These are phyloP conservation scores for Polyommatus icarus DNA, from an alignment of 2,888 invertebrate genomes.

Conservation along the genomic window DNA sequence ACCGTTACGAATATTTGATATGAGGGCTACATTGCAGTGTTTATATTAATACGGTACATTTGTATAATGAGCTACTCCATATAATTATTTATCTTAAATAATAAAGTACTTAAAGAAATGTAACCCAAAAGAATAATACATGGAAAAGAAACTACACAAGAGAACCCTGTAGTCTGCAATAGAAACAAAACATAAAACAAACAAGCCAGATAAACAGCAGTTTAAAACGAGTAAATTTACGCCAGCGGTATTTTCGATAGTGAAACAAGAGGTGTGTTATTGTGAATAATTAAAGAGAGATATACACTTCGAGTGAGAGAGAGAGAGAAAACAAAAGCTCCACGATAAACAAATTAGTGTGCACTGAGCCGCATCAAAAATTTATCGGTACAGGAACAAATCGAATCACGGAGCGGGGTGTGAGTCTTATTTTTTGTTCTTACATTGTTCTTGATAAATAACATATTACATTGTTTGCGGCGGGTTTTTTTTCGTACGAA, in stretches of 20 bases:
- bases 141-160: neutral
- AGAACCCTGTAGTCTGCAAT: neutral
- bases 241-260: constrained; percentile 37
- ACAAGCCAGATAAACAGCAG: constrained; percentile 3
- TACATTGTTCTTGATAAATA: constrained; percentile 56
- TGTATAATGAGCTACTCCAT: neutral
- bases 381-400: constrained; percentile 78
- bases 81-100: neutral
- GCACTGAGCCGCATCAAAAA: constrained; percentile 79
- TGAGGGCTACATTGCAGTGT: neutral
- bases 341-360: constrained; percentile 80
- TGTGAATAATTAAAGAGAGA: constrained; percentile 56
- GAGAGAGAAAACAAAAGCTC: constrained; percentile 60
- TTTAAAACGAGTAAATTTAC: constrained; percentile 18
- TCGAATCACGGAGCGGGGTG: constrained; percentile 72
- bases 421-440: constrained; percentile 66
- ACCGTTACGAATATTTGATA: constrained; percentile 20
- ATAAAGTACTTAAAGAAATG: neutral
- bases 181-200: constrained; percentile 11
- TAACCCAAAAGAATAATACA: neutral
- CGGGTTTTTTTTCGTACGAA: constrained; percentile 10
- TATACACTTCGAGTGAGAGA: constrained; percentile 54
- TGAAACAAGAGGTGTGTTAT: constrained; percentile 45
- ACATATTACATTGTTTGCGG: constrained; percentile 51
- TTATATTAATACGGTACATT: neutral